These are phyloP conservation scores for Drosophila arizonae DNA, from an alignment of 1,140 invertebrate species.

Conservation along the genomic window DNA sequence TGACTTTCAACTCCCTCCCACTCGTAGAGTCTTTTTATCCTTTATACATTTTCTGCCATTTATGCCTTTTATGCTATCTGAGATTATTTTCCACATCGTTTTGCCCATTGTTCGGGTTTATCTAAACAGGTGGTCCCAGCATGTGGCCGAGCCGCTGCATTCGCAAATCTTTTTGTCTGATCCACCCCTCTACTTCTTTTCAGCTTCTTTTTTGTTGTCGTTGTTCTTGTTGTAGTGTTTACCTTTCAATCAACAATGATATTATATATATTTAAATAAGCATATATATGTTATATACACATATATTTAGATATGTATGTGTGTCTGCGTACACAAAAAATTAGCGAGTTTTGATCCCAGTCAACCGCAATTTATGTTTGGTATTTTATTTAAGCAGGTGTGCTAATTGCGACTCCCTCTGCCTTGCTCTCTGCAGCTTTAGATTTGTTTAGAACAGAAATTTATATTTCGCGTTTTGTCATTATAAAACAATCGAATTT, in stretches of 20 bases:
- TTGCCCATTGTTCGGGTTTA: slow-evolving; percentile 69
- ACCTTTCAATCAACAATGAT: slow-evolving; percentile 74
- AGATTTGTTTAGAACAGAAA: background rate
- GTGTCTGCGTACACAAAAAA: background rate
- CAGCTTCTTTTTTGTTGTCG: slow-evolving; percentile 16
- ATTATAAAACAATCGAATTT: slow-evolving; percentile 82
- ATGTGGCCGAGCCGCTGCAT: slow-evolving; percentile 56
- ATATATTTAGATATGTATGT: slow-evolving; percentile 48
- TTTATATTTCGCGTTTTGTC: slow-evolving; percentile 46
- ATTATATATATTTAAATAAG: slow-evolving; percentile 60
- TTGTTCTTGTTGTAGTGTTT: slow-evolving; percentile 53
- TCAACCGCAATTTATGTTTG: slow-evolving; percentile 67
- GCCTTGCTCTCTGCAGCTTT: too few relatives aligned
- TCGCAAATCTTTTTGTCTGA: slow-evolving; percentile 48
- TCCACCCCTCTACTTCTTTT: background rate
- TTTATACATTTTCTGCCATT: slow-evolving; percentile 51
- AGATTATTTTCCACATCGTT: slow-evolving; percentile 81
- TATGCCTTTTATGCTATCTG: slow-evolving; percentile 74
- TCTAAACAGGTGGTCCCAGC: slow-evolving; percentile 80
- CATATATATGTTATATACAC: background rate
- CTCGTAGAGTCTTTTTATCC: too few relatives aligned
- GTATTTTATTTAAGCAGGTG: slow-evolving; percentile 44
- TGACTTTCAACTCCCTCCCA: slow-evolving; percentile 14
- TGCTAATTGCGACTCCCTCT: slow-evolving; percentile 29
- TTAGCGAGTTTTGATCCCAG: slow-evolving; percentile 46